Evolutionary conservation across 1,140 invertebrate genomes (phyloP), one percentile per base, ranked within the genome.

Genomic region (Arctopsyche grandis): DNA sequence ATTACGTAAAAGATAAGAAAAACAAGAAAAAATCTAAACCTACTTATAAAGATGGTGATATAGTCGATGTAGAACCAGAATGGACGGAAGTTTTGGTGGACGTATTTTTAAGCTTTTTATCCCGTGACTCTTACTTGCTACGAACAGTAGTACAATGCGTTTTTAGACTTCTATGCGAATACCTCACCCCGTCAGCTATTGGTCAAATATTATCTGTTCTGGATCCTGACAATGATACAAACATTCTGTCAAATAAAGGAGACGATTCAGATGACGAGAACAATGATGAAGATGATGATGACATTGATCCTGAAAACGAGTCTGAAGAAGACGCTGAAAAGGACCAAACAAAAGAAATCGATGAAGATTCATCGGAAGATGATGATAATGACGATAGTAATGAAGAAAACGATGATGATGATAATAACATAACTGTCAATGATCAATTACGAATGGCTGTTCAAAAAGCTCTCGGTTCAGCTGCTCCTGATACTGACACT

Each of bases 11-110:
- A 79, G 86, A 87, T 69, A 87, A 85, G 19, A 86, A 86, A 12
- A 84, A 83, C 22, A 80, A 78, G 4, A 84, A 83, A 82, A 88
- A 87, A 83, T 83, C 71, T 82, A 86, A 84, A 83, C 84, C 87
- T 43, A 79, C 78, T 83, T 82, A 74, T 80, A 82, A 80, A 77
- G 77, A 84, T 78, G 82, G 52, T 38, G 83, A 83, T 46, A 79
- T 81, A 14, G 79, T 85, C 19, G 84, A 86, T 44, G 87, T 90
- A 52, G 93, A 94, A 84, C 92, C 92, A 14, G 86, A 91, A 80
- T 96, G 94, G 94, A 90, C 93, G 74, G 93, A 95, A 87, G 94
- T 96, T 0, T 89, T 95, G 58, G 89, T 93, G 12, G 94, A 96
- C 89, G 87, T 96, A 19, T 87, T 96, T 44, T 84, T 95, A 19